Evolutionary conservation across 2,113 vertebrate genomes (phyloP).

Genomic region (Lanius ludovicianus): DNA sequence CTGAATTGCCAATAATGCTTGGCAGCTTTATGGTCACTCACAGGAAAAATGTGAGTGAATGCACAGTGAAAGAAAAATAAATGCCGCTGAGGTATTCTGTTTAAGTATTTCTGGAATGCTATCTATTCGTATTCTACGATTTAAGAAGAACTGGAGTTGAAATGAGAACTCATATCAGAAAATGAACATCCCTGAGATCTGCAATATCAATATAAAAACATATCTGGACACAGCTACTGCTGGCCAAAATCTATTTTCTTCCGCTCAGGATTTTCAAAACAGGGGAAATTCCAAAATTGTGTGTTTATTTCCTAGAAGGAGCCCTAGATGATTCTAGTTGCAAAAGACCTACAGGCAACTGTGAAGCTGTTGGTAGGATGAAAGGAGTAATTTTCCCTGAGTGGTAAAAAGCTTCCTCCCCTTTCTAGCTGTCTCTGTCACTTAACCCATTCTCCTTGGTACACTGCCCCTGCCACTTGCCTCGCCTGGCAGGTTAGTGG

Average conservation of each 20-base stretch:
- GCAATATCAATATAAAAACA: rapidly evolving
- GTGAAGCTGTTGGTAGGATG: background rate
- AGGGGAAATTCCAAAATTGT: background rate
- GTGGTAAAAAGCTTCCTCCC: background rate
- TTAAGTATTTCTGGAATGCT: background rate
- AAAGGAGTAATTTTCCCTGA: background rate
- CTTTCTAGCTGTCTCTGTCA: background rate
- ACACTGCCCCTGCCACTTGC: background rate
- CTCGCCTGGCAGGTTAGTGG: background rate
- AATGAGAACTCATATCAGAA: background rate
- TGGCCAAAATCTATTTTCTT: background rate
- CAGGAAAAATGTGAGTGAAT: background rate
- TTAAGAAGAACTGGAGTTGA: background rate
- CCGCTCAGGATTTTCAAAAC: background rate
- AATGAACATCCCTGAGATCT: background rate
- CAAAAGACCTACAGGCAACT: background rate
- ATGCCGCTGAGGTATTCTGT: background rate
- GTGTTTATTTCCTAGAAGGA: background rate
- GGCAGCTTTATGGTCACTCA: background rate
- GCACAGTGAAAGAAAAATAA: background rate
- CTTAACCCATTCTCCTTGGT: background rate
- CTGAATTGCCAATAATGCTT: background rate
- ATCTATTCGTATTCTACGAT: background rate
- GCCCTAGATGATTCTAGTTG: background rate
- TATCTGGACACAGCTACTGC: background rate